These are phyloP conservation scores for Arothron firmamentum DNA, from an alignment of 2,113 vertebrate genomes.

Conservation along the genomic window DNA sequence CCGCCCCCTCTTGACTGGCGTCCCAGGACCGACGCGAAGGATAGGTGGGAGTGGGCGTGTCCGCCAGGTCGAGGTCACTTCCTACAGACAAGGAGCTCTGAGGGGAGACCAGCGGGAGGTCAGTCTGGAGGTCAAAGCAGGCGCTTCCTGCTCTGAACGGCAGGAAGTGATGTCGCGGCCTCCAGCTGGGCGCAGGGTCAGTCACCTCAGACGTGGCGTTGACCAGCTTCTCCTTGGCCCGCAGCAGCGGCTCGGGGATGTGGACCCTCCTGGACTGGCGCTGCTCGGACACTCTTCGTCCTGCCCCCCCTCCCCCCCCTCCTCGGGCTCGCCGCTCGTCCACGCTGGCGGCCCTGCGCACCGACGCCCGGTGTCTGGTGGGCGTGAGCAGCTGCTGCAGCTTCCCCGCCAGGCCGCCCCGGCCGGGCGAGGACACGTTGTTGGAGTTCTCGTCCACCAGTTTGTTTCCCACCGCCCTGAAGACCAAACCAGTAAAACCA, in stretches of 20 bases:
- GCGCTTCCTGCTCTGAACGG: too few relatives aligned
- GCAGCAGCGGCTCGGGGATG: constrained; percentile 76
- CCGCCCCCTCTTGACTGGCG: constrained; percentile 65
- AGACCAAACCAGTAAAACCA: constrained; percentile 36
- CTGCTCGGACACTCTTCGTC: constrained; percentile 67
- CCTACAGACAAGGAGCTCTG: constrained; percentile 88
- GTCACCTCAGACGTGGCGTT: constrained; percentile 84
- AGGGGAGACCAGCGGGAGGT: neutral
- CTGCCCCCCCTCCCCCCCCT: constrained; percentile 12
- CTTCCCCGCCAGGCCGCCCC: constrained; percentile 79
- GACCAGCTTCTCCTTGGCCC: constrained; percentile 81
- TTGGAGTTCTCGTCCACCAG: constrained; percentile 72
- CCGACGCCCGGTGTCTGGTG: constrained; percentile 64
- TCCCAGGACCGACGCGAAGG: constrained; percentile 78
- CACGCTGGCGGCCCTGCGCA: constrained; percentile 60
- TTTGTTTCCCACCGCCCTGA: constrained; percentile 36
- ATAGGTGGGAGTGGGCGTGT: constrained; percentile 71
- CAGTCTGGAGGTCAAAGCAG: neutral
- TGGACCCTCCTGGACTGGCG: constrained; percentile 73
- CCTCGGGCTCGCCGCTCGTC: constrained; percentile 60
- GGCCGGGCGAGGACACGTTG: constrained; percentile 65
- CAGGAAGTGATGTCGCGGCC: too few relatives aligned
- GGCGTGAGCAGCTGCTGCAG: constrained; percentile 89
- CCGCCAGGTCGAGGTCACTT: constrained; percentile 84
- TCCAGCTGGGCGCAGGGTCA: too few relatives aligned